Percentiles rank a stretch among this genome's conserved stretches.
Evolutionary conservation across 23 tunicate genomes (phyloP).

Genomic region (Trididemnum miniatum): DNA sequence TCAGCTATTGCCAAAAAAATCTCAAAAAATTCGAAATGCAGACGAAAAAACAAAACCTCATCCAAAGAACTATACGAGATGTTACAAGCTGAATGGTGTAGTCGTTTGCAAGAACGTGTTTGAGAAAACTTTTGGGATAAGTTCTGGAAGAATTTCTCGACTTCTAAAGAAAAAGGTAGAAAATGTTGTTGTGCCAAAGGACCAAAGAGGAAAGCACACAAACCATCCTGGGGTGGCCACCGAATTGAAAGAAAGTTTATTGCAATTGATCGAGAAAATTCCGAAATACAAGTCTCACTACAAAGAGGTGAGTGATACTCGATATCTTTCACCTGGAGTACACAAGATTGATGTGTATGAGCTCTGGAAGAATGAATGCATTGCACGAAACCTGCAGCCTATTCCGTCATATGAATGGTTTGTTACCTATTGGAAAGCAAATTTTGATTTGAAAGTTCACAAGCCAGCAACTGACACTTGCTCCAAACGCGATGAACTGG

Average conservation of each 20-base stretch:
- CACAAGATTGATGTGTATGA: background rate
- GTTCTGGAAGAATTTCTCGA: background rate
- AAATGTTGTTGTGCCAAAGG: background rate
- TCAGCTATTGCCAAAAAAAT: background rate
- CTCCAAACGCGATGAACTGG: background rate
- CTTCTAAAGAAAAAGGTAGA: slow-evolving; percentile 8
- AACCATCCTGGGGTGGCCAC: background rate
- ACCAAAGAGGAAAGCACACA: background rate
- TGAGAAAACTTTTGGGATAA: slow-evolving; percentile 10
- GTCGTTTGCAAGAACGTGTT: slow-evolving; percentile 13
- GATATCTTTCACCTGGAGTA: background rate
- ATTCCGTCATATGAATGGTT: background rate
- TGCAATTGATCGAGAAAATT: background rate
- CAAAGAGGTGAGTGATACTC: background rate
- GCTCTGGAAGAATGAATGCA: background rate
- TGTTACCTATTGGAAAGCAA: background rate
- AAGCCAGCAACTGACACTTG: background rate
- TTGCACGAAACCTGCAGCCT: background rate
- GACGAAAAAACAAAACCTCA: background rate
- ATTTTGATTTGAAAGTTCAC: background rate
- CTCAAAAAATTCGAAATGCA: background rate
- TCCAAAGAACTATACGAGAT: background rate
- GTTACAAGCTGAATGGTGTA: background rate
- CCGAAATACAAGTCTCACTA: background rate
- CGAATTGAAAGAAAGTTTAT: background rate